Base-by-base conservation (phyloP, 2,797 vertebrate genomes). In the Trematomus bernacchii region DNA sequence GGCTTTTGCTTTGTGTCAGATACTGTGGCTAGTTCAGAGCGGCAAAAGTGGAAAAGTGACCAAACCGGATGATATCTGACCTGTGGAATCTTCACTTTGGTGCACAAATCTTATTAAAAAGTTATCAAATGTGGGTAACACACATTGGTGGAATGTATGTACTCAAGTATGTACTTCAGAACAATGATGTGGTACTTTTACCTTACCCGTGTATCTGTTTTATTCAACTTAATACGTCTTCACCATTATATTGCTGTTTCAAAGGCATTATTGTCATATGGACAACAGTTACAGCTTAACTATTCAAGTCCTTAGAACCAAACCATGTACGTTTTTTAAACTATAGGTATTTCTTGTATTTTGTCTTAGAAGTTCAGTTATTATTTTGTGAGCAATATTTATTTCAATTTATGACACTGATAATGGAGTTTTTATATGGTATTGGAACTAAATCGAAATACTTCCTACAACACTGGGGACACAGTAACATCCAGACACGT, bases 1-100 rank as follows among this genome's bases (percentile, higher is more conserved):
- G 86, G 79, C 55, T 78, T 78, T 62, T 21, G 59, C 42, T 82
- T 73, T 66, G 63, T 84, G 79, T 73, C 66, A 62, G 47, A 67
- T 61, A 78, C 71, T 83, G 82, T 84, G 68, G 47, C 71, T 1
- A 3, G 43, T 77, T 74, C 21, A 50, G 12, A 27, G 2, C 52
- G 11, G 10, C 46, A 62, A 37, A 37, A 57, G 6, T 14, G 37
- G 58, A 51, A 66, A 63, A 60, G 16, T 4, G 10, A 43, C 7
- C 52, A 42, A 55, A 52, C 33, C 8, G 27, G 57, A 76, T 54
- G 15, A 13, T 11, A 13, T 47, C 13, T 10, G 60, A 57, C 3
- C 2, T 2, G 18, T 19, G 27, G 53, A 78, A 72, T 33, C 14
- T 12, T 71, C 10, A n/a, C n/a, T 46, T 48, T 59, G 19, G 18